A percentile compares a stretch with the other conserved stretches of the same genome.
phyloP scores from a whole-genome alignment of 2,113 vertebrate species.

The Atractosteus spatula region DNA sequence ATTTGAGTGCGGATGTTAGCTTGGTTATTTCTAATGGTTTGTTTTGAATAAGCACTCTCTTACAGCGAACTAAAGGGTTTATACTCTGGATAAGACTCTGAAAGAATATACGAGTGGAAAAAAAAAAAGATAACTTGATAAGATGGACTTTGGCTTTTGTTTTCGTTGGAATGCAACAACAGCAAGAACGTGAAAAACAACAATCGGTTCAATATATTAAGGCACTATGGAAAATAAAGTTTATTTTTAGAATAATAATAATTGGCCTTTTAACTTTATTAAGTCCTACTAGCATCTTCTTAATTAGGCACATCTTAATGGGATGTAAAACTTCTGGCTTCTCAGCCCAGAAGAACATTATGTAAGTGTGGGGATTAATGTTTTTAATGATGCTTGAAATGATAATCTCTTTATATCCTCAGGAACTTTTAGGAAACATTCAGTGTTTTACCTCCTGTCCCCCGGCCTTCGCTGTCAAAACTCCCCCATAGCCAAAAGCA shows the following conservation, averaged over 20 bases:
- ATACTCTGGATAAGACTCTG: background rate
- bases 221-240: no score
- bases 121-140: no score
- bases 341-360: background rate
- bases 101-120: background rate
- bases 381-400: background rate
- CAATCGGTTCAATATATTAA: background rate
- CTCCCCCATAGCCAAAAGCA: background rate
- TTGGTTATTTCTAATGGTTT: constrained; percentile 9
- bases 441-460: background rate
- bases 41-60: constrained; percentile 14
- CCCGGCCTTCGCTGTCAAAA: background rate
- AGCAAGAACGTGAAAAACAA: background rate
- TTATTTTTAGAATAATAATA: no score
- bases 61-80: background rate
- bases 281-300: background rate
- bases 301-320: constrained; percentile 1
- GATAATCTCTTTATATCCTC: background rate
- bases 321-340: background rate
- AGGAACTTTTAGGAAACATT: background rate
- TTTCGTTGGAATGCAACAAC: no score
- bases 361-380: constrained; percentile 1
- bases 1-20: background rate
- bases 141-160: no score
- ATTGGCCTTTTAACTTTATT: background rate